Percentiles rank a stretch among this genome's conserved stretches.
Conservation (phyloP, 2,113 vertebrate species). For the Xiphorhynchus elegans region DNA sequence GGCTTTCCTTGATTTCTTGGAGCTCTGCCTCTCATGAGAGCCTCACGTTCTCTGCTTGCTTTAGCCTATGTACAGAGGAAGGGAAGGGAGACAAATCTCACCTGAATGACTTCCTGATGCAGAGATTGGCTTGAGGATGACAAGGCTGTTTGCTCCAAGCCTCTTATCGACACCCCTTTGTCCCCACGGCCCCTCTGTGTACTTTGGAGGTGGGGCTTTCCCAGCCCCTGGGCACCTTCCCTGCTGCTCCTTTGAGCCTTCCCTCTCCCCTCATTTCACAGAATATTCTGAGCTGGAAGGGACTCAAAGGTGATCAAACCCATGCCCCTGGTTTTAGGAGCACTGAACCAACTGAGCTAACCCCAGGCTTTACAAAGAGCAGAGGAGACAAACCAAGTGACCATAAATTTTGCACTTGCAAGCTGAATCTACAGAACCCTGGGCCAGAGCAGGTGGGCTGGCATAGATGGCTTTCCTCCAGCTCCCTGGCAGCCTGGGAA, state of each 20-base stretch:
- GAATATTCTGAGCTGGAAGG: not conserved
- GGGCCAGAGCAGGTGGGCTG: not conserved
- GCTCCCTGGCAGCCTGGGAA: not conserved
- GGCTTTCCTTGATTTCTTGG: not conserved
- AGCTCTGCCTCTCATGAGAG: not conserved
- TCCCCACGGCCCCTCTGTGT: not conserved
- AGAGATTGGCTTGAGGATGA: accelerated
- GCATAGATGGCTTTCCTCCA: not conserved
- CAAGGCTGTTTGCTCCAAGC: not conserved
- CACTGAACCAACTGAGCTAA: not conserved
- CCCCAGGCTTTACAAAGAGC: not conserved
- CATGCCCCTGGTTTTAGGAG: not conserved
- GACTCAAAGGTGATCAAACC: not conserved
- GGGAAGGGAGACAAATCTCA: not conserved
- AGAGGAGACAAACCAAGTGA: not conserved
- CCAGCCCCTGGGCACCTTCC: not conserved
- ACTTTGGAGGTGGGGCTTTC: not conserved
- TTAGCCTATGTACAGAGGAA: not conserved
- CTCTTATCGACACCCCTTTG: not conserved
- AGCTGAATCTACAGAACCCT: not conserved
- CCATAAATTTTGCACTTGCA: not conserved
- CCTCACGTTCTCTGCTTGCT: not conserved
- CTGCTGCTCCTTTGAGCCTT: not conserved
- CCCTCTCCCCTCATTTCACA: not conserved
- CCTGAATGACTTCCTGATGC: not conserved